Conservation (phyloP, 2,113 vertebrate genomes). For the Regulus satrapa region DNA sequence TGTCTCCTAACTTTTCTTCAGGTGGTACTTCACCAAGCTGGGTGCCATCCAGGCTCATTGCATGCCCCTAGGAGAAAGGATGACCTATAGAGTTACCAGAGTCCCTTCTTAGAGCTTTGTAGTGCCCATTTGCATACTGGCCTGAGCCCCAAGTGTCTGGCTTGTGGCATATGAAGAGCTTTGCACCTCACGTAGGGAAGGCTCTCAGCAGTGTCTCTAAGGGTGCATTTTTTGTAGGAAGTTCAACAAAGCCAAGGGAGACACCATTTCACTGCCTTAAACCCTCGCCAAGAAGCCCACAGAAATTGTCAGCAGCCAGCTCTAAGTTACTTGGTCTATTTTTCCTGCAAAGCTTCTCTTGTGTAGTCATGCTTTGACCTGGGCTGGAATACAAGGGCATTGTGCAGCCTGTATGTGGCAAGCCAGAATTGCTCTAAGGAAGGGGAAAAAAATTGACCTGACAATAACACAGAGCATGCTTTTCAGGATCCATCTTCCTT, state of each 20-base stretch:
- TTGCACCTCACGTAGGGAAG: not conserved
- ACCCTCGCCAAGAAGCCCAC: not conserved
- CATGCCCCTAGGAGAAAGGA: not conserved
- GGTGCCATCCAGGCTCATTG: not conserved
- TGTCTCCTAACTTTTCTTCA: not conserved
- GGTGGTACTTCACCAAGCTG: not conserved
- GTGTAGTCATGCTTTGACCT: constrained; percentile 5
- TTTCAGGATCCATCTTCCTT: not conserved
- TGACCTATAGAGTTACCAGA: not conserved
- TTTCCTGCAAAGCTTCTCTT: not conserved
- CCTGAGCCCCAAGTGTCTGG: not conserved
- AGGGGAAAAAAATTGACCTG: not conserved
- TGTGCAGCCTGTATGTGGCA: not conserved
- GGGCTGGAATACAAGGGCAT: not conserved
- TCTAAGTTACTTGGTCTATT: not conserved
- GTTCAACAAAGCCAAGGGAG: not conserved
- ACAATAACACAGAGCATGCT: constrained; percentile 17
- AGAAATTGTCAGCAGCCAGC: not conserved
- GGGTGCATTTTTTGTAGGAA: not conserved
- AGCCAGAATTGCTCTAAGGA: not conserved
- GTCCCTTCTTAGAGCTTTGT: not conserved
- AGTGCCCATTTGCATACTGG: not conserved
- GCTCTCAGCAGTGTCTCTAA: not conserved
- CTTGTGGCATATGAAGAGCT: not conserved
- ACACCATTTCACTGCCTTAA: not conserved